Percentiles rank a stretch among this genome's conserved stretches.
These are phyloP conservation scores for Idaea biselata DNA, from an alignment of 2,888 invertebrate genomes.

Conservation along the genomic window DNA sequence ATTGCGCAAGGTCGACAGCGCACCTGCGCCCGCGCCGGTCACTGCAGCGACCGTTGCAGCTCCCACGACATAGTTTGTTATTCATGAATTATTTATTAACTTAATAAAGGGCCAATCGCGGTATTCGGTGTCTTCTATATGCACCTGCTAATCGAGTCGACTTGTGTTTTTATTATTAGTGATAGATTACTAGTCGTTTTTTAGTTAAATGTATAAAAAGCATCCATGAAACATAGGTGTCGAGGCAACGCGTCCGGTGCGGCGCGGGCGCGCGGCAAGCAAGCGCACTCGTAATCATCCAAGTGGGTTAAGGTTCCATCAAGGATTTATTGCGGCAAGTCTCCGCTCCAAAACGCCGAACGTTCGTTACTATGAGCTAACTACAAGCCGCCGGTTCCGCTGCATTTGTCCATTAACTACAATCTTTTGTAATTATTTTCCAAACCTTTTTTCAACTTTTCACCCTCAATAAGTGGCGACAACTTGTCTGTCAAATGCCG, in stretches of 20 bases:
- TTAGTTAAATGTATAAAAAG: conserved; percentile 19
- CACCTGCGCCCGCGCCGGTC: conserved; percentile 58
- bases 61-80: conserved; percentile 48
- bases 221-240: conserved; percentile 50
- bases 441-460: conserved; percentile 30
- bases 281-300: conserved; percentile 74
- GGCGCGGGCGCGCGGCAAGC: conserved; percentile 36
- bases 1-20: conserved; percentile 73
- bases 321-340: conserved; percentile 81
- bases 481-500: conserved; percentile 51
- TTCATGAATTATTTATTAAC: conserved; percentile 53
- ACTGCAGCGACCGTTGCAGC: conserved; percentile 66
- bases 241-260: conserved; percentile 51
- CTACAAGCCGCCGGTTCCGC: conserved; percentile 70
- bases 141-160: conserved; percentile 44
- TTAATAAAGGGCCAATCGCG: conserved; percentile 49
- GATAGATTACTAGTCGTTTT: conserved; percentile 9
- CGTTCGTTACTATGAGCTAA: conserved; percentile 74
- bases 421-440: conserved; percentile 48
- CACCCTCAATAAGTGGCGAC: conserved; percentile 55
- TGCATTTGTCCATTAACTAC: conserved; percentile 63
- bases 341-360: conserved; percentile 77
- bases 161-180: conserved; percentile 23
- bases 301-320: conserved; percentile 80
- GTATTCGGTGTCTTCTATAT: conserved; percentile 38